A percentile compares a stretch with the other conserved stretches of the same genome.
These are phyloP conservation scores for Bradynema listronoti DNA, from an alignment of 1,140 invertebrate species.

Conservation along the genomic window DNA sequence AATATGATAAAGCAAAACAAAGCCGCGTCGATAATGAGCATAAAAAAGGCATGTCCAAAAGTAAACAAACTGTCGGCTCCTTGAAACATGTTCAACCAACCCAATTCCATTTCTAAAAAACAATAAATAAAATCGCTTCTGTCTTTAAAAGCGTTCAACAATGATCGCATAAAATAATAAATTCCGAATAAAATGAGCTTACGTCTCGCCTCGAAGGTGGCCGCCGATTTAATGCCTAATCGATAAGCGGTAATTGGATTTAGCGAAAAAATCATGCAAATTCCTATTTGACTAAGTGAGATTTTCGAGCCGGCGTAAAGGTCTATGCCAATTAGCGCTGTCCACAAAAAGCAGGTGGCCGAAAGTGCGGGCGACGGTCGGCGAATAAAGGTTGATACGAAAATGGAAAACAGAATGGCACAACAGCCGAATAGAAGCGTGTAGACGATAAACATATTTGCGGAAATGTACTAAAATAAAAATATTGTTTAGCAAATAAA, in stretches of 20 bases:
- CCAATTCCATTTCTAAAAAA: constrained; percentile 34
- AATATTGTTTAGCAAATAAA: background rate
- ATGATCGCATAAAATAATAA: no score
- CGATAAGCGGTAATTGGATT: constrained; percentile 35
- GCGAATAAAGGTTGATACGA: constrained; percentile 1
- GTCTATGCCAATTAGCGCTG: background rate
- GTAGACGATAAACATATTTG: background rate
- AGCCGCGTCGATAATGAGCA: constrained; percentile 32
- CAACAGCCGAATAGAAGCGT: constrained; percentile 9
- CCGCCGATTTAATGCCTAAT: constrained; percentile 24
- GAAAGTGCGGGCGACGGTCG: background rate
- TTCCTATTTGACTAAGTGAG: constrained; percentile 21
- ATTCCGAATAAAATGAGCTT: no score
- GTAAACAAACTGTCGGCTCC: constrained; percentile 23
- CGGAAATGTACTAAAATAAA: constrained; percentile 20
- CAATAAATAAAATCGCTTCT: no score
- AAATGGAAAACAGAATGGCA: background rate
- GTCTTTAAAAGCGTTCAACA: no score
- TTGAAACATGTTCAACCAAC: constrained; percentile 33
- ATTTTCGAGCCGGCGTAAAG: constrained; percentile 18
- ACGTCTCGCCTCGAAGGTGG: constrained; percentile 33
- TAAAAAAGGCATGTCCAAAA: constrained; percentile 32
- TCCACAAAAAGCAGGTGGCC: constrained; percentile 1
- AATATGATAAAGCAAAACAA: constrained; percentile 28
- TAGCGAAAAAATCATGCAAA: constrained; percentile 32